These are phyloP conservation scores for Tachypleus tridentatus DNA, from an alignment of 1,140 invertebrate species.

Conservation along the genomic window DNA sequence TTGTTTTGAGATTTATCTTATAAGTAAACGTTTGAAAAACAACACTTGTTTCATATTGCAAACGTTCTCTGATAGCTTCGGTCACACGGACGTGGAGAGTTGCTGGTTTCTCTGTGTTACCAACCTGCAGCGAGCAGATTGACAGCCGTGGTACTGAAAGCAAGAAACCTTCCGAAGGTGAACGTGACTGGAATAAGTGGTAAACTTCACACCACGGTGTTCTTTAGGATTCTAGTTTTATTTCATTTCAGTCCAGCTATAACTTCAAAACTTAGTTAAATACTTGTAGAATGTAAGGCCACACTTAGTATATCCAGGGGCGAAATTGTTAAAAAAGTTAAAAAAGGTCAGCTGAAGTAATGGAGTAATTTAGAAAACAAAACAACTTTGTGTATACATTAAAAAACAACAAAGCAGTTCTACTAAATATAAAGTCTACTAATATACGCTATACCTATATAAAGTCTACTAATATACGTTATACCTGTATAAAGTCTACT, in stretches of 20 bases:
- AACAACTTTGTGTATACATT: no score
- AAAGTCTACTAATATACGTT: no score
- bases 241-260: background rate
- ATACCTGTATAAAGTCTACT: no score
- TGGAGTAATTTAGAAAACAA: no score
- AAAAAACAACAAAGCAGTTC: no score
- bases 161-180: slow-evolving; percentile 86
- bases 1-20: background rate
- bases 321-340: background rate
- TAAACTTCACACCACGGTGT: slow-evolving; percentile 22
- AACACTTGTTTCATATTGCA: background rate
- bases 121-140: slow-evolving; percentile 75
- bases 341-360: no score
- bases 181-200: slow-evolving; percentile 81
- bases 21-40: background rate
- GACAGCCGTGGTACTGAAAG: slow-evolving; percentile 85
- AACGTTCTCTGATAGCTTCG: slow-evolving; percentile 49
- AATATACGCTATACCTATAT: no score
- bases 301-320: background rate
- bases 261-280: slow-evolving; percentile 2
- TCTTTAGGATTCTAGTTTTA: no score
- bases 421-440: no score
- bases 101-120: slow-evolving; percentile 83
- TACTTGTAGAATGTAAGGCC: background rate
- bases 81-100: slow-evolving; percentile 71